Percentiles rank a stretch among this genome's conserved stretches.
Evolutionary conservation across 2,888 invertebrate species (phyloP).

Genomic region (Miltochrista miniata): DNA sequence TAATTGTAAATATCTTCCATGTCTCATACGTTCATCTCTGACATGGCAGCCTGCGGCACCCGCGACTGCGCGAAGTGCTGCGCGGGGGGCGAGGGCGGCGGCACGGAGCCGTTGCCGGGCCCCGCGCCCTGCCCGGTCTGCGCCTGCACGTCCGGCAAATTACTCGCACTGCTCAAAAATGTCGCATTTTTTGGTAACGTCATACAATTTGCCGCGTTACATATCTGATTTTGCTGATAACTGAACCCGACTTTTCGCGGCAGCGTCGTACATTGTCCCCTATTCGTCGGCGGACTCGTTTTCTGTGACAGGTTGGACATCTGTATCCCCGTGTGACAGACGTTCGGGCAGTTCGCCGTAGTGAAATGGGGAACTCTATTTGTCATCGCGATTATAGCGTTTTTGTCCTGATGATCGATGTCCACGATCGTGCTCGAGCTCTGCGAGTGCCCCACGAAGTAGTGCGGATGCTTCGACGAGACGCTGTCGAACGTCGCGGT

Average conservation of each 20-base stretch:
- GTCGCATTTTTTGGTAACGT: slow-evolving; percentile 85
- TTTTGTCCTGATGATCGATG: slow-evolving; percentile 90
- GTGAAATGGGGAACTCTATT: slow-evolving; percentile 78
- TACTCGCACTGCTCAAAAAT: slow-evolving; percentile 70
- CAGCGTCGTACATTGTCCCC: slow-evolving; percentile 75
- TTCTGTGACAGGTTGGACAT: slow-evolving; percentile 77
- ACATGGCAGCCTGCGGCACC: slow-evolving; percentile 92
- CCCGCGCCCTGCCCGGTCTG: slow-evolving; percentile 73
- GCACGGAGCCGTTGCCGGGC: slow-evolving; percentile 67
- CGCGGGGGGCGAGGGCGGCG: slow-evolving; percentile 70
- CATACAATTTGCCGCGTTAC: slow-evolving; percentile 81
- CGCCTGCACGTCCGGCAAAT: slow-evolving; percentile 78
- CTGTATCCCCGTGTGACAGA: slow-evolving; percentile 85
- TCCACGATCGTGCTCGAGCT: slow-evolving; percentile 93
- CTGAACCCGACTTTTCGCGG: slow-evolving; percentile 79
- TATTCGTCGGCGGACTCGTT: slow-evolving; percentile 71
- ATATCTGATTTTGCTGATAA: slow-evolving; percentile 75
- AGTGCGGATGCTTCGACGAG: slow-evolving; percentile 89
- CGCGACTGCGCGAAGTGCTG: slow-evolving; percentile 78
- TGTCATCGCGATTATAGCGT: slow-evolving; percentile 79
- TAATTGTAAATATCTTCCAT: slow-evolving; percentile 84
- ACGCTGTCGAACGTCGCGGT: slow-evolving; percentile 83
- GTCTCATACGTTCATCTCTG: slow-evolving; percentile 95
- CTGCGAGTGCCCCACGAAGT: slow-evolving; percentile 90
- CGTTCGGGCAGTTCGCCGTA: slow-evolving; percentile 78